Evolutionary conservation across 2,888 invertebrate species (phyloP).

Genomic region (Psylliodes chrysocephalus): DNA sequence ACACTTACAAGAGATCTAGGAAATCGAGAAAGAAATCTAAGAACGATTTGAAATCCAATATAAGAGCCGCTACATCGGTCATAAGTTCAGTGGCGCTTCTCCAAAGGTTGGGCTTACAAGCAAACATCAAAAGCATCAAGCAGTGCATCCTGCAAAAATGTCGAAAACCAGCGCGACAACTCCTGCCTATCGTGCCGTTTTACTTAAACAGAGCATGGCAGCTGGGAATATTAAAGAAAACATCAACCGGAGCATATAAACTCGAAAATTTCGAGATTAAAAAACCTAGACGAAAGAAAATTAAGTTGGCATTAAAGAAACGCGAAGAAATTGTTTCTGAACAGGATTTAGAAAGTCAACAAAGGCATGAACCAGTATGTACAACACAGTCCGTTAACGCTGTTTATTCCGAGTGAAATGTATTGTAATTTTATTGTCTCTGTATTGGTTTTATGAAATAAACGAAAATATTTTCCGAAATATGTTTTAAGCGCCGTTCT

Average conservation of each 20-base stretch:
- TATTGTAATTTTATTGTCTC: no score
- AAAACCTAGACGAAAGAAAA: slow-evolving; percentile 17
- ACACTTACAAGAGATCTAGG: not conserved
- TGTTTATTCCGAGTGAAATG: not conserved
- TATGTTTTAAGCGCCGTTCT: no score
- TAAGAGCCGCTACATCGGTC: slow-evolving; percentile 43
- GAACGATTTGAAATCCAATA: slow-evolving; percentile 43
- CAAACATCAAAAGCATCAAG: slow-evolving; percentile 42
- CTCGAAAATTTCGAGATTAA: slow-evolving; percentile 40
- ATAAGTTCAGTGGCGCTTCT: slow-evolving; percentile 46
- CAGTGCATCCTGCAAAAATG: slow-evolving; percentile 42
- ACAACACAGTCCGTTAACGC: not conserved
- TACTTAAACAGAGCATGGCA: slow-evolving; percentile 46
- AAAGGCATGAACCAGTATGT: not conserved
- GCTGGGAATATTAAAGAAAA: slow-evolving; percentile 46
- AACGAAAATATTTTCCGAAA: no score
- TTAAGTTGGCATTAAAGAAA: not conserved
- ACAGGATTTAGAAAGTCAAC: not conserved
- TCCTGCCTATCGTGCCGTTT: slow-evolving; percentile 35
- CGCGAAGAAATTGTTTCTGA: not conserved
- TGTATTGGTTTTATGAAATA: not conserved
- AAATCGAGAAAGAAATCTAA: slow-evolving; percentile 5
- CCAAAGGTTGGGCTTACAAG: slow-evolving; percentile 43
- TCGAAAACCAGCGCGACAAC: slow-evolving; percentile 31
- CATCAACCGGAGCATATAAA: slow-evolving; percentile 40